A percentile compares a stretch with the other conserved stretches of the same genome.
Conservation (phyloP, 2,113 vertebrate genomes). For the Erpornis zantholeuca region DNA sequence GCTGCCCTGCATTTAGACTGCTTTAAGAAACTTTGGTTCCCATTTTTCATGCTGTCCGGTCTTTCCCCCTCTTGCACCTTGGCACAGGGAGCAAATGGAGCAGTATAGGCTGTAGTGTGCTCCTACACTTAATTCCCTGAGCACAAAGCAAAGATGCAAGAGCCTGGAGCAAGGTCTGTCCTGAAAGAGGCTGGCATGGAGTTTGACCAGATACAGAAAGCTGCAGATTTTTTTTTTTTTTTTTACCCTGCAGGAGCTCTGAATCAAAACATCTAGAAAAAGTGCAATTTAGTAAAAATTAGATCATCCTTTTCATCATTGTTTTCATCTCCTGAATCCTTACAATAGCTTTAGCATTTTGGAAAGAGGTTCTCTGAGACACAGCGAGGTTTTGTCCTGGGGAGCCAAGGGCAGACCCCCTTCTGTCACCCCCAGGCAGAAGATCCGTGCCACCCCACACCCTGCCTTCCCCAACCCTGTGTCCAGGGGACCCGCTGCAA, state of each 20-base stretch:
- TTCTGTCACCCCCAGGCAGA: fast-evolving
- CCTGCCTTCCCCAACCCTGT: not conserved
- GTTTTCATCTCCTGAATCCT: not conserved
- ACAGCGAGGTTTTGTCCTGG: not conserved
- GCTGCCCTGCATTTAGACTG: not conserved
- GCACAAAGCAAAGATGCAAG: not conserved
- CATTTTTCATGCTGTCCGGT: not conserved
- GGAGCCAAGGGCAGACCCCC: not conserved
- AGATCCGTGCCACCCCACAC: fast-evolving
- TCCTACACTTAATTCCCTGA: not conserved
- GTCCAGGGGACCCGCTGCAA: not conserved
- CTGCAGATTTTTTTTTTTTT: not conserved
- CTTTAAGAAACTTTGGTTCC: not conserved
- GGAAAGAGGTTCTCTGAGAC: not conserved
- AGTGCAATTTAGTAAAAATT: not conserved
- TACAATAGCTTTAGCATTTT: not conserved
- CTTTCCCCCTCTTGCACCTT: not conserved
- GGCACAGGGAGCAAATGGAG: not conserved
- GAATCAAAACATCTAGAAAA: not conserved
- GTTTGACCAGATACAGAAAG: not conserved
- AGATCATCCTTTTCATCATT: not conserved
- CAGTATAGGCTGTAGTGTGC: not conserved
- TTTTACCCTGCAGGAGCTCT: not conserved
- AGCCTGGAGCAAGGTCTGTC: not conserved
- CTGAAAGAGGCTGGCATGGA: not conserved